Percentiles rank a stretch among this genome's conserved stretches.
Evolutionary conservation across 2,888 invertebrate species (phyloP).

Genomic region (Microplitis deprimator): DNA sequence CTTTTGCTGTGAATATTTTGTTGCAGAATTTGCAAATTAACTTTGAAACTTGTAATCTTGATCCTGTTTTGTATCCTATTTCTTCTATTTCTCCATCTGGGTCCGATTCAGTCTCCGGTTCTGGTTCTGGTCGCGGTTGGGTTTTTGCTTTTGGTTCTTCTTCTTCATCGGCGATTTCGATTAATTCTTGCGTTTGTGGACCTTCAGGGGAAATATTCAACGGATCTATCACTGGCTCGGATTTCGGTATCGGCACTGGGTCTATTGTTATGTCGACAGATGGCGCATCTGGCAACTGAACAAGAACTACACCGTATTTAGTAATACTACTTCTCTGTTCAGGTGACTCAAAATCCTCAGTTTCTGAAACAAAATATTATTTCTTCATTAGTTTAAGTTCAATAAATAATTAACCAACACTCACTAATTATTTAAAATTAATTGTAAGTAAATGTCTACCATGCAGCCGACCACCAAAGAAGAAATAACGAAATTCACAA

Average conservation of each 20-base stretch:
- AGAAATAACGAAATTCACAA: too few relatives aligned
- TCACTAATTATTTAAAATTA: too few relatives aligned
- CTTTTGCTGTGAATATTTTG: constrained; percentile 55
- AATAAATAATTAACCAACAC: too few relatives aligned
- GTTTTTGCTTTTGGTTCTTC: neutral
- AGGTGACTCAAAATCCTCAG: neutral
- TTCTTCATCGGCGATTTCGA: neutral
- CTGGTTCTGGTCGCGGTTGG: too few relatives aligned
- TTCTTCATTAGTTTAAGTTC: neutral
- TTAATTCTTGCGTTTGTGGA: neutral
- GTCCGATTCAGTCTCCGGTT: too few relatives aligned
- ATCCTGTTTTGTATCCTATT: too few relatives aligned
- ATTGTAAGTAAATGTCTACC: neutral
- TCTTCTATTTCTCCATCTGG: too few relatives aligned
- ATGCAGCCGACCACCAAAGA: neutral
- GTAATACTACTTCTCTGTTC: neutral
- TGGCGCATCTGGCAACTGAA: neutral
- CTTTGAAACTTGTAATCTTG: too few relatives aligned
- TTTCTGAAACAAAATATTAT: neutral
- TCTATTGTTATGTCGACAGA: neutral
- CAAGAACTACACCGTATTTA: neutral
- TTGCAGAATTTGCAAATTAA: constrained; percentile 59
- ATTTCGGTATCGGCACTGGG: neutral
- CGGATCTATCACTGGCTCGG: neutral
- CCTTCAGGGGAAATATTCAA: neutral